Base-by-base conservation (phyloP, 2,113 vertebrate genomes). In the Etheostoma cragini region DNA sequence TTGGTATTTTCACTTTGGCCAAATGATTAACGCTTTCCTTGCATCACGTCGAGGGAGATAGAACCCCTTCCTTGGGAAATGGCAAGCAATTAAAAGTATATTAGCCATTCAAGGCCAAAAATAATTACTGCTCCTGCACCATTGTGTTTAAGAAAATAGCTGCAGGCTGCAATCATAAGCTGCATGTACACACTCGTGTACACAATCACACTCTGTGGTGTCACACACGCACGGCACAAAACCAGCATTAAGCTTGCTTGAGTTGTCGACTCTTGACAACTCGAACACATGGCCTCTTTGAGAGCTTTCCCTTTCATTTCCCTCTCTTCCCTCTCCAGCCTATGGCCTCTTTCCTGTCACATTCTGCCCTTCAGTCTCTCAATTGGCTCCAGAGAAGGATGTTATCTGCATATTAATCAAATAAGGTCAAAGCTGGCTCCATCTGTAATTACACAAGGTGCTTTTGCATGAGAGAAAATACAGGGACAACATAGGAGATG, bases 51-150 rank as follows among this genome's bases (percentile, higher is more conserved):
- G 15, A 19, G 76, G 49, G 83, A 87, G 86, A 88, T 90, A 87
- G 88, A 87, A 77, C 58, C 47, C 74, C 62, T 26, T 86, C 81
- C 76, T 72, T 84, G 82, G 72, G 84, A 91, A 89, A 88, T 81
- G 76, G 83, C 82, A 90, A 89, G 92, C 85, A 91, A 93, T 92
- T 93, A 92, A 90, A 93, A 89, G 85, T 86, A 90, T 93, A 93
- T 93, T 92, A 90, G 82, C 74, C 64, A 83, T 89, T 88, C 90
- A 91, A 91, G 85, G 83, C 89, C 85, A 92, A 89, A 88, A 93
- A 89, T 92, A 93, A 93, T 93, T 92, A 93, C 90, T 85, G 85
- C 83, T 87, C 76, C 85, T 50, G 54, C 76, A 79, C 87, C 85
- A 90, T 90, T 92, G 88, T 92, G 84, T 90, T 87, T 87, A 83